Evolutionary conservation across 1,140 invertebrate species (phyloP), one percentile per base, ranked within the genome.

Genomic region (Drosophila bocqueti): DNA sequence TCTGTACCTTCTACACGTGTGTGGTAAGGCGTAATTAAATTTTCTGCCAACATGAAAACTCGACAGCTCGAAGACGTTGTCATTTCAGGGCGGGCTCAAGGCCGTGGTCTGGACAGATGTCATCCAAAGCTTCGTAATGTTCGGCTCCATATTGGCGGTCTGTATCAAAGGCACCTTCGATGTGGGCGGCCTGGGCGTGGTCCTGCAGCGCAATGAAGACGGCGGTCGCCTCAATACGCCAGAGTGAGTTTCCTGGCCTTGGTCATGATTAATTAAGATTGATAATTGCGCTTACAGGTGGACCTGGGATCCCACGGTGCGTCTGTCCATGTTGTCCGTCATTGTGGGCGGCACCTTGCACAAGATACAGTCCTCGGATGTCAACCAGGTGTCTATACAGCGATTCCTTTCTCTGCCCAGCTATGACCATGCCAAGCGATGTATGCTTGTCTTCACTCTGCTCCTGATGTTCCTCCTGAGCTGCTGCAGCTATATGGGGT

Each of bases 71-170:
- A 38, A 46, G 18, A 50, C 36, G 18, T 50, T 62, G 4, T 38
- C 40, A 40, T 73, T 65, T 71, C 77, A 98, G 97, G 98, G 98
- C 83, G 98, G 98, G 26, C 94, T 99, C 57, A 97, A 97, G 93
- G 98, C 98, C 4, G 98, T 99, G 1, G 96, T 99, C 62, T 98
- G 97, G 97, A 98, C 98, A 1, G 98, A 99, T 93, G 96, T 97
- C 10, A 96, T 98, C 77, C 98, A 99, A 93, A 94, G 95, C 16
- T 94, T 96, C 5, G 94, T 98, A 1, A 98, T 99, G 96, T 96
- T 97, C 58, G 95, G 95, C 1, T 96, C 97, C 1, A 96, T 98
- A 94, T 87, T 98, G 6, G 93, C 97, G 15, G 96, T 98, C 4
- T 93, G 96, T 2, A 93, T 98, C 8, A 97, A 97, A 92, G 98